These are phyloP conservation scores for Petrocephalus microphthalmus DNA, from an alignment of 2,113 vertebrate genomes.

Conservation along the genomic window DNA sequence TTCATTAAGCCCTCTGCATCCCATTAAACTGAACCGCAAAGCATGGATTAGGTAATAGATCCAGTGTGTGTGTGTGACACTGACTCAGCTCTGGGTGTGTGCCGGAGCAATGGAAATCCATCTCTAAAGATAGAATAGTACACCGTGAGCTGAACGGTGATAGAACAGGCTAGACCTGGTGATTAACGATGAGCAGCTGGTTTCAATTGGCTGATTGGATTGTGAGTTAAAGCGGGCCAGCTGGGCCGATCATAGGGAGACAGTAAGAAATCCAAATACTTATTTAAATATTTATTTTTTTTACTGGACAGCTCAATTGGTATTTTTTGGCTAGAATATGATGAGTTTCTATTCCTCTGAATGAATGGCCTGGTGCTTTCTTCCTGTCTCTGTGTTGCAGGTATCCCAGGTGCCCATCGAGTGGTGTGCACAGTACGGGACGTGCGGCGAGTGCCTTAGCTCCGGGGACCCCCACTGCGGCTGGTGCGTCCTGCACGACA, in stretches of 20 bases:
- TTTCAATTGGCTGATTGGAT: conserved; percentile 18
- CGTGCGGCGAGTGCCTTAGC: conserved; percentile 79
- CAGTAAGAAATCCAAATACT: neutral
- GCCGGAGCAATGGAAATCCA: neutral
- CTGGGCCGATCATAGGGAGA: neutral
- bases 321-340: neutral
- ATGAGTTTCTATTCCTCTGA: neutral
- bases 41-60: conserved; percentile 6
- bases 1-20: neutral
- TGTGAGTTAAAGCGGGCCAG: neutral
- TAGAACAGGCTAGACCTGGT: neutral
- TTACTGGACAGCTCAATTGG: neutral
- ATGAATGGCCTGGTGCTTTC: neutral
- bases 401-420: conserved; percentile 83
- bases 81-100: conserved; percentile 19
- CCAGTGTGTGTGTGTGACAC: conserved; percentile 1
- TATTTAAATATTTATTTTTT: neutral
- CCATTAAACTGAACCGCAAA: neutral
- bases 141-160: neutral
- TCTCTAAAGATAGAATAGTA: neutral
- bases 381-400: conserved; percentile 58
- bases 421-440: conserved; percentile 80
- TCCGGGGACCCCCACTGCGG: conserved; percentile 90
- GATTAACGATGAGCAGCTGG: neutral
- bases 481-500: conserved; percentile 89